A percentile compares a stretch with the other conserved stretches of the same genome.
These are phyloP conservation scores for Polietes domitor DNA, from an alignment of 2,888 invertebrate genomes.

Conservation along the genomic window DNA sequence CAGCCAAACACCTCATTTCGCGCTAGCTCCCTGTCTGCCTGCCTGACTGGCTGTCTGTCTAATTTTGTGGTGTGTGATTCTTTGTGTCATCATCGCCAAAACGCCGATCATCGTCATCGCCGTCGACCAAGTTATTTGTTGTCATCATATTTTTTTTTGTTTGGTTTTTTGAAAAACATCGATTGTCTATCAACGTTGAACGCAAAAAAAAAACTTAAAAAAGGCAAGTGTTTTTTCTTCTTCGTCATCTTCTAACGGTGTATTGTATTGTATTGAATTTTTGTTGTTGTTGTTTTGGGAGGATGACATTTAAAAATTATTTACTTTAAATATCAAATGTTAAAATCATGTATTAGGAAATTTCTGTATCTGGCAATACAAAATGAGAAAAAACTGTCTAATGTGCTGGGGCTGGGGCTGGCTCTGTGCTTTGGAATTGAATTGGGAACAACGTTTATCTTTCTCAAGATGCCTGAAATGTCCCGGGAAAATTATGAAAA, in stretches of 20 bases:
- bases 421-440: too few relatives aligned
- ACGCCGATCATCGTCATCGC: slow-evolving; percentile 3
- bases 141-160: slow-evolving; percentile 8
- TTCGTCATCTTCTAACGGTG: background rate
- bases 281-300: background rate
- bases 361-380: slow-evolving; percentile 1
- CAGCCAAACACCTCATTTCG: background rate
- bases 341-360: slow-evolving; percentile 17
- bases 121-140: background rate
- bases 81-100: background rate
- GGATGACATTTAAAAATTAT: slow-evolving; percentile 49
- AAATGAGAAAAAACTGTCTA: background rate
- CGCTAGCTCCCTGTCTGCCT: too few relatives aligned
- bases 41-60: too few relatives aligned
- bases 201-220: background rate
- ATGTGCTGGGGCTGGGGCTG: too few relatives aligned
- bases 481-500: too few relatives aligned
- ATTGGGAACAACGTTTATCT: too few relatives aligned
- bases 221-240: slow-evolving; percentile 28
- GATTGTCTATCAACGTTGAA: too few relatives aligned
- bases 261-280: background rate
- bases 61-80: background rate
- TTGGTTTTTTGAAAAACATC: background rate
- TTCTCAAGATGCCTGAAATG: too few relatives aligned
- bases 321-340: slow-evolving; percentile 53